Conservation (phyloP, 2,113 vertebrate genomes). For the Oncorhynchus kisutch region DNA sequence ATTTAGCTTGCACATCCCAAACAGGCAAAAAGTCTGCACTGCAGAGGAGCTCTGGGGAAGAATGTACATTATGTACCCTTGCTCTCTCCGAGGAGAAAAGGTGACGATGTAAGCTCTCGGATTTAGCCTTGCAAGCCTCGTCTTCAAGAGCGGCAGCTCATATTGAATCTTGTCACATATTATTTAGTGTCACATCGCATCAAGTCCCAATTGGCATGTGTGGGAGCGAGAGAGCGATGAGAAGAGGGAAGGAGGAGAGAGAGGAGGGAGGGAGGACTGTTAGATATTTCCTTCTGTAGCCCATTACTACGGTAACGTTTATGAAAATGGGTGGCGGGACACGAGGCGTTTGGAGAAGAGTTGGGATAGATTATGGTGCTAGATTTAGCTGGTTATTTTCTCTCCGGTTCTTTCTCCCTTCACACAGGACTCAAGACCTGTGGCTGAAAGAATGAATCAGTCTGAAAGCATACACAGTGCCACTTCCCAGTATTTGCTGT, state of each 20-base stretch:
- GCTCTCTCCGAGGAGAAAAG: neutral
- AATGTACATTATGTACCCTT: no score
- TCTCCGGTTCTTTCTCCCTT: neutral
- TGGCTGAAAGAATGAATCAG: neutral
- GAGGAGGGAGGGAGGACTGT: neutral
- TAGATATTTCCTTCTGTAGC: neutral
- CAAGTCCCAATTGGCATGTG: neutral
- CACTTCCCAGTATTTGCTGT: no score
- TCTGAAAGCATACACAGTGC: neutral
- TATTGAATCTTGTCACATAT: neutral
- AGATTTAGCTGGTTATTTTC: neutral
- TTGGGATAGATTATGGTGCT: neutral
- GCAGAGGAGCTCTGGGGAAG: no score
- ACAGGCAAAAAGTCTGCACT: no score
- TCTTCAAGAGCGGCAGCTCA: neutral
- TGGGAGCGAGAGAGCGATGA: neutral
- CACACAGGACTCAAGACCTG: neutral
- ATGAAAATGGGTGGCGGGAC: neutral
- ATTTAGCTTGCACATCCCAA: no score
- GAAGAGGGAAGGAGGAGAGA: neutral
- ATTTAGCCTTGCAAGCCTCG: slow-evolving; percentile 1
- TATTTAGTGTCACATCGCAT: neutral
- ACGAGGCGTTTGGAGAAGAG: neutral
- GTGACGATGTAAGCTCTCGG: slow-evolving; percentile 6
- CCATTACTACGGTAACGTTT: neutral